Base-by-base conservation (phyloP, 2,888 invertebrate species). In the Bembecia ichneumoniformis region DNA sequence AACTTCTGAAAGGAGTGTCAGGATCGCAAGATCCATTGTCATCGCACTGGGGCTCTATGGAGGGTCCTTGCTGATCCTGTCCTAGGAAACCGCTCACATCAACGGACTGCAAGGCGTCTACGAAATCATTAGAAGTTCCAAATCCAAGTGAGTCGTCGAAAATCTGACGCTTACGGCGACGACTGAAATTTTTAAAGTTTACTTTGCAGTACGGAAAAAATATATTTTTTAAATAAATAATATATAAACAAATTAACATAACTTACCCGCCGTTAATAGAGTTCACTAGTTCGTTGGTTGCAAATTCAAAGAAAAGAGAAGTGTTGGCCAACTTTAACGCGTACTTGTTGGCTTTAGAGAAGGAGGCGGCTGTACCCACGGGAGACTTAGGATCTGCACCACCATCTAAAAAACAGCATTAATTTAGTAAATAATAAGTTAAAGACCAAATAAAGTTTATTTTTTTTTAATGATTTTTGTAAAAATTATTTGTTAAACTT, bases 341-440 rank as follows among this genome's bases (percentile, higher is more conserved):
- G 63, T 94, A 93, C 68, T 91, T 90, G 74, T 94, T 96, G 17
- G 96, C 96, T 66, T 96, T 96, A 51, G 95, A 95, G 79, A 96
- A 96, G 0, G 96, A 95, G 1, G 96, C 96, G 1, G 96, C 96
- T 0, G 93, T 95, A 3, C 96, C 96, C 11, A 92, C 91, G 0
- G 96, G 92, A 0, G 96, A 95, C 64, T 94, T 94, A 0, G 96
- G 94, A 69, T 96, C 96, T 0, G 94, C 93, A 59, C 93, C 94
- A 55, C 93, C 93, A 69, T 90, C 94, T 93, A 60, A 7, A 72
- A 74, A 51, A 40, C 13, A 40, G n/a, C 13, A 40, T 28, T 0
- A 28, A 28, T 9, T 2, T 28, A 28, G 28, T 28, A 28, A 28
- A 28, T 28, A 28, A 28, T 28, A 28, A 28, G 28, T 28, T 28